These are phyloP conservation scores for Hymenochirus boettgeri DNA, from an alignment of 2,113 vertebrate genomes.

Conservation along the genomic window DNA sequence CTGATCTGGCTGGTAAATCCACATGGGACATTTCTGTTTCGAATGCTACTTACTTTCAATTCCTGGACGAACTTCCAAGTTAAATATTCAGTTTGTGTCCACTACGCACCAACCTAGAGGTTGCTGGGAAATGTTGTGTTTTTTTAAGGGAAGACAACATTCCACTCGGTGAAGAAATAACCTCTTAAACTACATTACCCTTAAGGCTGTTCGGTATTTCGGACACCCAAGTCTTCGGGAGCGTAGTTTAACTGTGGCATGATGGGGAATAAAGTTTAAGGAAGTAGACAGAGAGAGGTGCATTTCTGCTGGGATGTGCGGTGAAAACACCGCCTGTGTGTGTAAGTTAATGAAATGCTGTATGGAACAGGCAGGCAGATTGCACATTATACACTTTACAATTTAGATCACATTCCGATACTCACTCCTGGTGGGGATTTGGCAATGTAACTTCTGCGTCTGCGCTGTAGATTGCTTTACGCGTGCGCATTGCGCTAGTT, in stretches of 20 bases:
- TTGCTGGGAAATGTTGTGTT: conserved; percentile 22
- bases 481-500: conserved; percentile 4
- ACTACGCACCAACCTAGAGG: background rate
- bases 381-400: no score
- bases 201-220: background rate
- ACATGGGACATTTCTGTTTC: no score
- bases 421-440: background rate
- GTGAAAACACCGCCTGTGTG: no score
- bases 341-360: no score
- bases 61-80: background rate
- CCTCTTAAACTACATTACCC: conserved; percentile 7
- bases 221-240: no score
- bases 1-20: no score
- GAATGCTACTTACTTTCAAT: conserved; percentile 22
- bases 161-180: background rate
- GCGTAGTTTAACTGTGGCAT: background rate
- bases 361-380: no score
- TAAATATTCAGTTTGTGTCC: no score
- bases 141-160: background rate
- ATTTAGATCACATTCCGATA: no score
- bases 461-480: conserved; percentile 2
- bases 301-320: no score
- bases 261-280: conserved; percentile 12
- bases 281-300: background rate
- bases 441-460: conserved; percentile 14